Percentiles rank a stretch among this genome's conserved stretches.
Conservation (phyloP, 2,797 vertebrate species). For the Salmo trutta region DNA sequence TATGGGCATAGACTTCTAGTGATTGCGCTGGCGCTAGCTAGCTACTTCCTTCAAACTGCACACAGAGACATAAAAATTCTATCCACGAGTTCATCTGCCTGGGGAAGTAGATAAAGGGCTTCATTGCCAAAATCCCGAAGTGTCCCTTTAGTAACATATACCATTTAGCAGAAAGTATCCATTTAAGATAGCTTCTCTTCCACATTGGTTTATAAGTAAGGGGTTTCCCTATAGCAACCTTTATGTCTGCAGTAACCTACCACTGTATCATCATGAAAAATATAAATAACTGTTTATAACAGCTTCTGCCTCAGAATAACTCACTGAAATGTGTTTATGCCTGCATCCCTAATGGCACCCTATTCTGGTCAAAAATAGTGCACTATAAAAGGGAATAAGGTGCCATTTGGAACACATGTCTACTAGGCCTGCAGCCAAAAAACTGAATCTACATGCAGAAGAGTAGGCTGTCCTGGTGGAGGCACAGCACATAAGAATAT, state of each 20-base stretch:
- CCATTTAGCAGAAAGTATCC: no score
- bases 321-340: neutral
- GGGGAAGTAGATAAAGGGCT: no score
- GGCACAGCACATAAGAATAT: slow-evolving; percentile 3
- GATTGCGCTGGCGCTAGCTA: no score
- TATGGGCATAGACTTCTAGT: no score
- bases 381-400: neutral
- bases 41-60: no score
- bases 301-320: neutral
- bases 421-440: neutral
- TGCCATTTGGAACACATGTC: neutral
- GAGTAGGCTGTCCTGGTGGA: neutral
- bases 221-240: slow-evolving; percentile 17
- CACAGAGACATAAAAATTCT: no score
- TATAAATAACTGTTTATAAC: neutral
- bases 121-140: no score
- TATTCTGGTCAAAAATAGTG: neutral
- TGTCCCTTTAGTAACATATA: no score
- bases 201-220: slow-evolving; percentile 18
- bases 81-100: no score
- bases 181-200: neutral
- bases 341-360: neutral
- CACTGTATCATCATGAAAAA: neutral
- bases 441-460: slow-evolving; percentile 13
- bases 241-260: slow-evolving; percentile 7